These are phyloP conservation scores for Mythimna lalbum DNA, from an alignment of 2,888 invertebrate genomes.

Conservation along the genomic window DNA sequence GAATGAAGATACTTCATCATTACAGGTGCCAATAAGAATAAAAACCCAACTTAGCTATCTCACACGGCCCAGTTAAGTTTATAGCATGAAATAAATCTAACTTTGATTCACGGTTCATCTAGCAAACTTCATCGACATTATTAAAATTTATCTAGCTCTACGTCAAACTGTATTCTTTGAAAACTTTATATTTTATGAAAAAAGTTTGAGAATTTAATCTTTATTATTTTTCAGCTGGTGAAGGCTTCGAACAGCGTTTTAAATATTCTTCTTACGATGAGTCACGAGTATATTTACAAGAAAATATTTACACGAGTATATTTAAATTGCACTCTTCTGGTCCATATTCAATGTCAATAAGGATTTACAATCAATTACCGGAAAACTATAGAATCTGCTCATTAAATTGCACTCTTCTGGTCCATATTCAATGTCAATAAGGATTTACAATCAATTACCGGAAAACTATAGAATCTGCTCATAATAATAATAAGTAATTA, in stretches of 20 bases:
- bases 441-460: too few relatives aligned
- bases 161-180: slow-evolving; percentile 21
- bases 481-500: too few relatives aligned
- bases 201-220: slow-evolving; percentile 26
- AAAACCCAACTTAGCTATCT: background rate
- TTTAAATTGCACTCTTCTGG: too few relatives aligned
- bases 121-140: slow-evolving; percentile 35
- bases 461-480: too few relatives aligned
- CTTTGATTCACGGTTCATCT: slow-evolving; percentile 34
- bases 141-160: slow-evolving; percentile 27
- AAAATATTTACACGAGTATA: too few relatives aligned
- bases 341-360: too few relatives aligned
- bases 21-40: slow-evolving; percentile 12
- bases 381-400: too few relatives aligned
- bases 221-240: slow-evolving; percentile 80
- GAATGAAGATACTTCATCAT: background rate
- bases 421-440: too few relatives aligned
- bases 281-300: slow-evolving; percentile 31
- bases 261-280: slow-evolving; percentile 79
- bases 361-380: too few relatives aligned
- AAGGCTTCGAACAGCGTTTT: slow-evolving; percentile 85
- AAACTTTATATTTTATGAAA: slow-evolving; percentile 38
- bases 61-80: slow-evolving; percentile 7
- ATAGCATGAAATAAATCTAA: slow-evolving; percentile 14
- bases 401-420: too few relatives aligned